phyloP scores from a whole-genome alignment of 2,113 vertebrate genomes.

The Eupsittula cactorum region DNA sequence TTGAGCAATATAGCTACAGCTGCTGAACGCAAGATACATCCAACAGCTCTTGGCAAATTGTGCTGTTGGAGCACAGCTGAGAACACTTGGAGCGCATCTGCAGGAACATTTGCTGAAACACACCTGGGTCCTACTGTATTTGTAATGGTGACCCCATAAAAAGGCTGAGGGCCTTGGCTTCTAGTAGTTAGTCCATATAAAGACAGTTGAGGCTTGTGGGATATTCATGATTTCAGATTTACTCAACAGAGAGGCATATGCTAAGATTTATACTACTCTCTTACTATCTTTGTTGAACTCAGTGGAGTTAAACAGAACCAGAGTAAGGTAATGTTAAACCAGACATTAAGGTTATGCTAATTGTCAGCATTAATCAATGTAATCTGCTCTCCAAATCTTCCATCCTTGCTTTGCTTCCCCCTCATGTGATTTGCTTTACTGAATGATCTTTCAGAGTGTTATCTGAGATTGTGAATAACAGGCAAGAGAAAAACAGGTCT shows the following conservation, averaged over 20 bases:
- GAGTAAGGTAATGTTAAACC: neutral
- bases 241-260: neutral
- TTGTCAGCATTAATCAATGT: neutral
- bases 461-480: neutral
- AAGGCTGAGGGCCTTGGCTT: neutral
- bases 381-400: neutral
- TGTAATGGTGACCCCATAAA: slow-evolving; percentile 9
- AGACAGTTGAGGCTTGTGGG: neutral
- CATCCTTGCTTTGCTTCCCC: neutral
- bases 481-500: neutral
- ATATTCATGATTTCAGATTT: neutral
- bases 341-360: neutral
- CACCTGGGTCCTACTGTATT: slow-evolving; percentile 48
- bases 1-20: slow-evolving; percentile 21
- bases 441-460: neutral
- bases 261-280: neutral
- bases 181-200: neutral
- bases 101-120: slow-evolving; percentile 41
- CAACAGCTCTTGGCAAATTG: slow-evolving; percentile 39
- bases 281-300: neutral
- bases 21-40: neutral
- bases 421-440: neutral
- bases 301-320: neutral
- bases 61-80: slow-evolving; percentile 43
- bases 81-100: slow-evolving; percentile 61